phyloP scores from a whole-genome alignment of 2,797 vertebrate genomes.

The Macroramphosus scolopax region DNA sequence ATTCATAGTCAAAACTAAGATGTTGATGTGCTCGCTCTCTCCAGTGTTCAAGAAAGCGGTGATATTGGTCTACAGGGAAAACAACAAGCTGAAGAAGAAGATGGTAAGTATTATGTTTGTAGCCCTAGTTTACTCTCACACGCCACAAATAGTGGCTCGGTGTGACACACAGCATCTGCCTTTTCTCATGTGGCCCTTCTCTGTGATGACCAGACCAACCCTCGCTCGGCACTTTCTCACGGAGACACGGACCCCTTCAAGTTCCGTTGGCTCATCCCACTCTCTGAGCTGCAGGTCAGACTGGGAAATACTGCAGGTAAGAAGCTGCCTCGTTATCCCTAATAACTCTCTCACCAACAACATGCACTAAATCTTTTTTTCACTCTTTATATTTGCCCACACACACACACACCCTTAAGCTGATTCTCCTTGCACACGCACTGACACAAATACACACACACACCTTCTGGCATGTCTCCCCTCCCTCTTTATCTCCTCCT shows the following conservation, averaged over 20 bases:
- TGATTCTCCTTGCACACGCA: constrained; percentile 18
- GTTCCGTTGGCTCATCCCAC: constrained; percentile 95
- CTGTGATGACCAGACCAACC: constrained; percentile 68
- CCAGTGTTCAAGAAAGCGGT: constrained; percentile 97
- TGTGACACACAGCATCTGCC: constrained; percentile 14
- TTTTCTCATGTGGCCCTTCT: constrained; percentile 1
- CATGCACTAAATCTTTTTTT: constrained; percentile 43
- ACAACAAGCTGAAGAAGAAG: constrained; percentile 95
- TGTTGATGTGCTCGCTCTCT: constrained; percentile 50
- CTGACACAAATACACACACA: no score
- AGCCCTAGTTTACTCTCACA: constrained; percentile 6
- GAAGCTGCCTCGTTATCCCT: constrained; percentile 11
- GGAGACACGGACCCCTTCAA: constrained; percentile 91
- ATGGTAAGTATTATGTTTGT: constrained; percentile 77
- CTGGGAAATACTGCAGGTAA: constrained; percentile 93
- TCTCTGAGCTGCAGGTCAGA: constrained; percentile 92
- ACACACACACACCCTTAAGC: constrained; percentile 23
- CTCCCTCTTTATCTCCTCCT: constrained; percentile 31
- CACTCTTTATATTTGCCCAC: no score
- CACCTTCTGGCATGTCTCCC: constrained; percentile 25
- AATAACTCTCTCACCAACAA: constrained; percentile 53
- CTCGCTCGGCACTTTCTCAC: constrained; percentile 81
- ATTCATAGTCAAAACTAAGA: constrained; percentile 52
- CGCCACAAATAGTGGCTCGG: constrained; percentile 6
- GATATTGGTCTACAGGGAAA: constrained; percentile 95